Conservation (phyloP, 2,797 vertebrate species). For the Buceros bicornis region DNA sequence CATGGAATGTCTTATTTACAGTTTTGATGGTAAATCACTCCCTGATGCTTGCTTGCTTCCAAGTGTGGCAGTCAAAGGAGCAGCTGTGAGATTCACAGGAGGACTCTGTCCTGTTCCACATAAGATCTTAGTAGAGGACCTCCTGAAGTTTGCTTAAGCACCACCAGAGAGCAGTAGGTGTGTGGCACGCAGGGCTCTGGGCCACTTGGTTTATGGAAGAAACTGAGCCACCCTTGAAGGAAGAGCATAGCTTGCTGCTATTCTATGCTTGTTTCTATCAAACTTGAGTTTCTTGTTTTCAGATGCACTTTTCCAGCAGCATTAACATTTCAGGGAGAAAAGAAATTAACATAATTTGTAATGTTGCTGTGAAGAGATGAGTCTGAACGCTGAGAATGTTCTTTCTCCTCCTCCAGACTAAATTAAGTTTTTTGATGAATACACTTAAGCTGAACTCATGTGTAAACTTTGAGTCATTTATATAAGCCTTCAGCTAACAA, state of each 20-base stretch:
- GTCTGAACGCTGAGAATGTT: not conserved
- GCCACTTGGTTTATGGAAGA: not conserved
- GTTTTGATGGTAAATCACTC: slow-evolving; percentile 83
- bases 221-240: not conserved
- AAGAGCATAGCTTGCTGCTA: not conserved
- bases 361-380: not conserved
- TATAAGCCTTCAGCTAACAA: not conserved
- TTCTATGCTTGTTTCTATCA: not conserved
- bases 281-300: not conserved
- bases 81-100: not conserved
- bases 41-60: not conserved
- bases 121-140: not conserved
- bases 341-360: not conserved
- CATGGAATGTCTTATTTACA: slow-evolving; percentile 87
- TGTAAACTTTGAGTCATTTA: not conserved
- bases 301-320: not conserved
- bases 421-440: not conserved
- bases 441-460: not conserved
- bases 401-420: not conserved
- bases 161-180: not conserved
- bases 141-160: not conserved
- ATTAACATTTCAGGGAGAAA: not conserved
- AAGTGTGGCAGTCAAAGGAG: not conserved
- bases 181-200: not conserved
- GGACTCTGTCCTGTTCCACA: not conserved